phyloP scores from a whole-genome alignment of 2,888 invertebrate species.

The Alitta virens region DNA sequence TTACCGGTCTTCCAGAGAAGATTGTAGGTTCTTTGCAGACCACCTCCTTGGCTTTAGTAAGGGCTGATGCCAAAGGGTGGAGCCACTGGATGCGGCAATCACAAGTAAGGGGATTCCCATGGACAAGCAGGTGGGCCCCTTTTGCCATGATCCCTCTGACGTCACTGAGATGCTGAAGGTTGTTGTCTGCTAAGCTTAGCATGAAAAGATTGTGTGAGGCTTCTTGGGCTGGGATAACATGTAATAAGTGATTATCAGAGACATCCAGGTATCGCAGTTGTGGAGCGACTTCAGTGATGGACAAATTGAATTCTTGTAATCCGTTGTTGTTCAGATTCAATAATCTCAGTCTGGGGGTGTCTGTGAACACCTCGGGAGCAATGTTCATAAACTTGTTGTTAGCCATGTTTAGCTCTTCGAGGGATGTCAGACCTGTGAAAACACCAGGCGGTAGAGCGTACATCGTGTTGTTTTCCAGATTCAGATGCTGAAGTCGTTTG shows the following conservation, averaged over 20 bases:
- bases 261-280: constrained; percentile 21
- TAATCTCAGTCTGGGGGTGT: constrained; percentile 30
- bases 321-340: constrained; percentile 34
- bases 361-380: constrained; percentile 30
- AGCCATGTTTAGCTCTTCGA: constrained; percentile 35
- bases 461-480: constrained; percentile 35
- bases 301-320: constrained; percentile 32
- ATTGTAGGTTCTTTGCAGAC: constrained; percentile 15
- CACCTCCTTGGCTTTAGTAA: constrained; percentile 15
- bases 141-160: constrained; percentile 4
- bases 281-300: constrained; percentile 19
- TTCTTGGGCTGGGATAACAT: constrained; percentile 3
- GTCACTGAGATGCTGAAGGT: constrained; percentile 27
- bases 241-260: constrained; percentile 12
- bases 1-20: constrained; percentile 17
- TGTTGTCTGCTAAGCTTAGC: constrained; percentile 32
- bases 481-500: constrained; percentile 31
- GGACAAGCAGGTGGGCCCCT: constrained; percentile 19
- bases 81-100: constrained; percentile 33
- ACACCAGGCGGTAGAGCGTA: constrained; percentile 28
- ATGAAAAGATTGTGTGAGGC: constrained; percentile 17
- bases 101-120: constrained; percentile 37
- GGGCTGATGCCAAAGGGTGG: neutral
- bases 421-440: constrained; percentile 32
- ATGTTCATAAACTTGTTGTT: constrained; percentile 33